These are phyloP conservation scores for Merops nubicus DNA, from an alignment of 2,113 vertebrate genomes.

Conservation along the genomic window DNA sequence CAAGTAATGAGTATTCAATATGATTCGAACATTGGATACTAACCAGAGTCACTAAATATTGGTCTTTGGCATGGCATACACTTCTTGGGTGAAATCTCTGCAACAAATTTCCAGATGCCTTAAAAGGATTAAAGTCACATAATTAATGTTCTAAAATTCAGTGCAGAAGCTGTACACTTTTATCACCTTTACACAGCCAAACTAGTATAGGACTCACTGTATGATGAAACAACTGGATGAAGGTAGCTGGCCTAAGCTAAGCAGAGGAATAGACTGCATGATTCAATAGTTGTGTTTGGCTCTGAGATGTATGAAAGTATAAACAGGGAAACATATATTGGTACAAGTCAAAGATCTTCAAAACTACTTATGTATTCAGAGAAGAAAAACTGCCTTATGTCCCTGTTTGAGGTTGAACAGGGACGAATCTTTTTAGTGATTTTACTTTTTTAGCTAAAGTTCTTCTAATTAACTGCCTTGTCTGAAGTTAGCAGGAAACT, in stretches of 20 bases:
- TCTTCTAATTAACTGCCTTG: too few species aligned
- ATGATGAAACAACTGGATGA: not conserved
- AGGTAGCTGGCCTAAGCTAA: not conserved
- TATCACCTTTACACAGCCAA: not conserved
- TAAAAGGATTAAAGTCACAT: not conserved
- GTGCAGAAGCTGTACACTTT: not conserved
- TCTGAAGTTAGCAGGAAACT: too few species aligned
- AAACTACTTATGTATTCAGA: not conserved
- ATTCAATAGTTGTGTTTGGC: not conserved
- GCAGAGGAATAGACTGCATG: not conserved
- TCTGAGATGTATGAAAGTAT: not conserved
- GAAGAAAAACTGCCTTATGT: not conserved
- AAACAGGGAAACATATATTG: not conserved
- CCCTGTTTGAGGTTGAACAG: too few species aligned
- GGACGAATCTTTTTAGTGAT: too few species aligned
- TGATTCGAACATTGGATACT: not conserved
- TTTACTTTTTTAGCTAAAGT: too few species aligned
- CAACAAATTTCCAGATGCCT: not conserved
- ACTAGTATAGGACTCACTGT: fast-evolving
- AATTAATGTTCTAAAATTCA: not conserved
- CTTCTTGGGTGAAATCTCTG: not conserved
- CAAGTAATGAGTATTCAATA: not conserved
- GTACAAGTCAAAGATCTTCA: not conserved
- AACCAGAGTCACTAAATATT: not conserved
- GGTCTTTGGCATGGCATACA: not conserved